phyloP scores from a whole-genome alignment of 2,113 vertebrate species.

The Phaethornis superciliosus region DNA sequence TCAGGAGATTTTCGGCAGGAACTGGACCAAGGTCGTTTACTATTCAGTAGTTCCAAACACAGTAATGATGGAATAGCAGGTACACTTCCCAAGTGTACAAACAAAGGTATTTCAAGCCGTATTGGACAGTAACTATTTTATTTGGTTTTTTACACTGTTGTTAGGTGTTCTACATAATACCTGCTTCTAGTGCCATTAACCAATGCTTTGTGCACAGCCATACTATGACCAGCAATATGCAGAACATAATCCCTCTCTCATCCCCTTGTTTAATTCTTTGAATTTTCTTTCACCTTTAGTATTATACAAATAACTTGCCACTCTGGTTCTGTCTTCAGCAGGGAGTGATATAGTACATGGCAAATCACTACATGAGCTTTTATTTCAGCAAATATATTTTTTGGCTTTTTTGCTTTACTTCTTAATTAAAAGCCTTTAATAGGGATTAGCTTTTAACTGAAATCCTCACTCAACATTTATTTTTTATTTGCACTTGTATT shows the following conservation, averaged over 20 bases:
- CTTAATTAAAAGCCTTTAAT: background rate
- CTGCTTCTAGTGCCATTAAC: background rate
- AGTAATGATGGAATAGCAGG: background rate
- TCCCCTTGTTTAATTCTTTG: background rate
- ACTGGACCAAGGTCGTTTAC: background rate
- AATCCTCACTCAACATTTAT: background rate
- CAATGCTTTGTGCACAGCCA: background rate
- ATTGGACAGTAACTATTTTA: background rate
- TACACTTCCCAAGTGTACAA: background rate
- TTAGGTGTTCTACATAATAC: background rate
- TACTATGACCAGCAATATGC: accelerated
- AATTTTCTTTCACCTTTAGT: background rate
- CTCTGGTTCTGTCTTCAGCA: background rate
- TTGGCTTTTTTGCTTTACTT: background rate
- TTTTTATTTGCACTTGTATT: background rate
- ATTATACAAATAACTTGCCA: background rate
- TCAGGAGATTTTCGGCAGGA: background rate
- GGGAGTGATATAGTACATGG: background rate
- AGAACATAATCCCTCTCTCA: background rate
- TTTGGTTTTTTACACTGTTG: background rate
- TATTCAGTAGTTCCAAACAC: background rate
- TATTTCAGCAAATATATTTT: background rate
- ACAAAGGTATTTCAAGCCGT: background rate
- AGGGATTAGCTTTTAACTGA: background rate
- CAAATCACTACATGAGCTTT: background rate